Base-by-base conservation (phyloP, 2,113 vertebrate genomes). In the Corythornis cristatus region DNA sequence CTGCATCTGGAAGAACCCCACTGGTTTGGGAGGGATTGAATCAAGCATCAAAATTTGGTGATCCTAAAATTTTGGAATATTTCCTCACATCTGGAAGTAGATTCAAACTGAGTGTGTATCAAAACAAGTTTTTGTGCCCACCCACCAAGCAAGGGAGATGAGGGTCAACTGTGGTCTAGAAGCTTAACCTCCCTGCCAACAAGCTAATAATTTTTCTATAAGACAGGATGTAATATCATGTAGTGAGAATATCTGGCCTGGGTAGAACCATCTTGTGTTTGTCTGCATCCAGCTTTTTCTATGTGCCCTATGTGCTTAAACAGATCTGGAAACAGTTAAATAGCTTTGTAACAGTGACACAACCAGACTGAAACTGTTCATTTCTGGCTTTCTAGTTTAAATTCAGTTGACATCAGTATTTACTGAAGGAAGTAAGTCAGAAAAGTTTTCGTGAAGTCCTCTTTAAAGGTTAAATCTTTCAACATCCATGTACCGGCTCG, bases 181-280 rank as follows among this genome's bases (percentile, higher is more conserved):
- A 92, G 42, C 2, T 57, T 48, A 70, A 37, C 18, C 31, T 21
- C 35, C 35, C 15, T 78, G 31, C 29, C 48, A 62, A 31, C 37
- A 54, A 64, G 33, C 26, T 82, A 40, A 42, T 43, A 76, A 20
- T 35, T 83, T 65, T 77, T 91, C 86, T 68, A 18, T 42, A 33
- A 28, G 70, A 26, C 28, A 43, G 31, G 28, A 37, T 54, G 17
- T 60, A 51, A 53, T 29, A 33, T 13, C 70, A 71, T 0, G 0
- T 43, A 17, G 51, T 31, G 25, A 74, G 26, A 60, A 40, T 0
- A 0, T 48, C 46, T 56, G 61, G 40, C 28, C 48, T 83, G 74
- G 46, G 22, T 61, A 72, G 66, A 75, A 14, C 18, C 48, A 72
- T 18, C 8, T 71, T 67, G 8, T 13, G 18, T 64, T 75, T 17